Conservation (phyloP, 2,797 vertebrate genomes). For the Leptoclinus maculatus region DNA sequence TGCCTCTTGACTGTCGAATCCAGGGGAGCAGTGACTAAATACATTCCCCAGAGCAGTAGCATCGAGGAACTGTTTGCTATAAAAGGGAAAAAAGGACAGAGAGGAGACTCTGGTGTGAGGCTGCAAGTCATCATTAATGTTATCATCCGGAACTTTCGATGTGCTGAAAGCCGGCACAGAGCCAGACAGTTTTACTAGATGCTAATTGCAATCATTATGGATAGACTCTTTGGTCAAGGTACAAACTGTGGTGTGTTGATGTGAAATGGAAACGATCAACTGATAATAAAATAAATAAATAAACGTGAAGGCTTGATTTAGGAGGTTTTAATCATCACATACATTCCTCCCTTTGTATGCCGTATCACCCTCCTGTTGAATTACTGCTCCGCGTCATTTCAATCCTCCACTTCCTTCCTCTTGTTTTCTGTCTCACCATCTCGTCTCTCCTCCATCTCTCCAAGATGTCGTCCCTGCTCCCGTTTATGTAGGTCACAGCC, state of each 20-base stretch:
- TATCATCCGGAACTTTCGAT: conserved; percentile 66
- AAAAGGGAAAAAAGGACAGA: conserved; percentile 77
- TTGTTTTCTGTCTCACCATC: conserved; percentile 10
- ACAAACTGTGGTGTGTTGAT: conserved; percentile 48
- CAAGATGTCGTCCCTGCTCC: conserved; percentile 21
- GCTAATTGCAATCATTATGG: conserved; percentile 67
- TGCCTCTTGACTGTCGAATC: conserved; percentile 76
- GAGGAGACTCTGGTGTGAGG: conserved; percentile 47
- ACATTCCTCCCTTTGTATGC: conserved; percentile 2
- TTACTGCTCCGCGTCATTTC: conserved; percentile 35
- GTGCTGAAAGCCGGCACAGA: conserved; percentile 45
- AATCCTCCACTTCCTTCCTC: conserved; percentile 18
- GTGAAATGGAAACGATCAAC: conserved; percentile 52
- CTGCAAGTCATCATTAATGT: conserved; percentile 76
- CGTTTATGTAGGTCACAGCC: conserved; percentile 69
- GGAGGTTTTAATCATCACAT: conserved; percentile 17
- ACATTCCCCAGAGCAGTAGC: conserved; percentile 78
- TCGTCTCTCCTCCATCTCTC: conserved; percentile 23
- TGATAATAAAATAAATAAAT: conserved; percentile 6
- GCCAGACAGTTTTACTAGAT: conserved; percentile 58
- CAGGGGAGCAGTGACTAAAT: conserved; percentile 70
- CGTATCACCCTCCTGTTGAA: conserved; percentile 33
- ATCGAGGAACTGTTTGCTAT: conserved; percentile 73
- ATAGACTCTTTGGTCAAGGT: conserved; percentile 61
- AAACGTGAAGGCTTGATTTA: conserved; percentile 13